These are phyloP conservation scores for Tridacna gigas DNA, from an alignment of 2,888 invertebrate species.

Conservation along the genomic window DNA sequence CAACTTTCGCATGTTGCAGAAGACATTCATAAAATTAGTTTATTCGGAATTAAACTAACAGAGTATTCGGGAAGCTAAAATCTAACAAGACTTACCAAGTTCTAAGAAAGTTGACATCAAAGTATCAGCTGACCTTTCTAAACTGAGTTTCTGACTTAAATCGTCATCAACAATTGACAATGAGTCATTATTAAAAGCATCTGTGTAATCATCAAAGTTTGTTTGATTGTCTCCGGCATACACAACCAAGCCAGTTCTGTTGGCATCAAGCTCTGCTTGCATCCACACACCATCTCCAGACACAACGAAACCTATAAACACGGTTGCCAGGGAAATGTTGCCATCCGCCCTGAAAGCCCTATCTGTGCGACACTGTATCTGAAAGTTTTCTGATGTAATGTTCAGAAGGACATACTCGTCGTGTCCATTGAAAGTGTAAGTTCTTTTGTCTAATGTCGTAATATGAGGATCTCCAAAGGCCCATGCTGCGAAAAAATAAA, in stretches of 20 bases:
- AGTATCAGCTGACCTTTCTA: too few relatives aligned
- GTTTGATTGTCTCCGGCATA: too few relatives aligned
- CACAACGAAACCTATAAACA: conserved; percentile 52
- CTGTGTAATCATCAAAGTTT: too few relatives aligned
- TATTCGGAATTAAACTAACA: too few relatives aligned
- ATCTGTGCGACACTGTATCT: conserved; percentile 52
- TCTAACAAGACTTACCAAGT: too few relatives aligned
- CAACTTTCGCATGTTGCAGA: too few relatives aligned
- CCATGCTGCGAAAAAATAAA: conserved; percentile 27
- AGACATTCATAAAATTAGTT: too few relatives aligned
- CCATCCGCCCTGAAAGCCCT: conserved; percentile 33
- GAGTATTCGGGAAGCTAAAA: too few relatives aligned
- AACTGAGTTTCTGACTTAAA: too few relatives aligned
- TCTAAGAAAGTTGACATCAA: too few relatives aligned
- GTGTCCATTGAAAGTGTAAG: conserved; percentile 60
- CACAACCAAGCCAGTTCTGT: too few relatives aligned
- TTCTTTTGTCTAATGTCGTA: conserved; percentile 43
- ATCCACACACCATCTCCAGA: conserved; percentile 13
- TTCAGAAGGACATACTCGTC: conserved; percentile 48
- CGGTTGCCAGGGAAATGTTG: conserved; percentile 46
- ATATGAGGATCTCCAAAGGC: conserved; percentile 60
- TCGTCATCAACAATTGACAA: background rate
- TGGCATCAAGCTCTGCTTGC: too few relatives aligned
- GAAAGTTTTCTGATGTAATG: conserved; percentile 11
- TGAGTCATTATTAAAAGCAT: background rate